A percentile compares a stretch with the other conserved stretches of the same genome.
phyloP scores from a whole-genome alignment of 2,888 invertebrate species.

The Nomada ruficornis region DNA sequence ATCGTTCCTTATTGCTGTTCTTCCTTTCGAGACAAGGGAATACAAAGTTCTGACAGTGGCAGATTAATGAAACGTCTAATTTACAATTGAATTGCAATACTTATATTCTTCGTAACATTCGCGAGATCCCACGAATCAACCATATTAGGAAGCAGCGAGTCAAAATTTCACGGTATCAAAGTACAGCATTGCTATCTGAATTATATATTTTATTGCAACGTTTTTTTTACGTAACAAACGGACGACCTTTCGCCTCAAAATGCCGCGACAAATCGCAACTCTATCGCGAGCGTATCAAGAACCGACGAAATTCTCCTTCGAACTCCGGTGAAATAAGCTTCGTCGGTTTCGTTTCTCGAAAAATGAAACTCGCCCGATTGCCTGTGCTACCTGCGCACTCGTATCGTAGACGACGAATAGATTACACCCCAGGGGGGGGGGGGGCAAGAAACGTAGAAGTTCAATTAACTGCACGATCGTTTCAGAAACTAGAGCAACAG shows the following conservation, averaged over 20 bases:
- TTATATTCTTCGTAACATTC: no score
- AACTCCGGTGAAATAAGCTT: not conserved
- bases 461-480: not conserved
- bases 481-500: conserved; percentile 43
- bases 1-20: no score
- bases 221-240: not conserved
- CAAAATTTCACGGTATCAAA: not conserved
- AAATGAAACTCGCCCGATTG: not conserved
- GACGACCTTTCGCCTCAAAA: not conserved
- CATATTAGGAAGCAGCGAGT: not conserved
- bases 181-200: not conserved
- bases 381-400: not conserved
- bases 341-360: not conserved
- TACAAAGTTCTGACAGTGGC: no score
- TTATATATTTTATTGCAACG: not conserved
- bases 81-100: no score
- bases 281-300: not conserved
- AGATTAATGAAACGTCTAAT: no score
- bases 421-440: not conserved
- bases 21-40: no score
- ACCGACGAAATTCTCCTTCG: no score
- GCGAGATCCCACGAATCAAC: not conserved
- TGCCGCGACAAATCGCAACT: no score
- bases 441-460: not conserved
- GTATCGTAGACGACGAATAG: not conserved